Evolutionary conservation across 2,113 vertebrate genomes (phyloP).

Genomic region (Nicator chloris): DNA sequence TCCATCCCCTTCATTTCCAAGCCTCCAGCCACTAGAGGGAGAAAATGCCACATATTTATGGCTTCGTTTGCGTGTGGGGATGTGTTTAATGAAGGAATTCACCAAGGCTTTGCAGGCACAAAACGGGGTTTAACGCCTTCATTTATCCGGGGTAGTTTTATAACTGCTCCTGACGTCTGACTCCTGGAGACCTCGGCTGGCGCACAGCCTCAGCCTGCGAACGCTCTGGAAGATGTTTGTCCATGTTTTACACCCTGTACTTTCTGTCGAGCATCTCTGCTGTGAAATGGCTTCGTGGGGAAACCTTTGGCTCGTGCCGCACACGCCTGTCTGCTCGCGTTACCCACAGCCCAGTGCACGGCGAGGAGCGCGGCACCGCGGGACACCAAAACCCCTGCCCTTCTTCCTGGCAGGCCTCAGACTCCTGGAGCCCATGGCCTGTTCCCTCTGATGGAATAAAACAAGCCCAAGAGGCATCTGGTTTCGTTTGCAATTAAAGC

Average conservation of each 20-base stretch:
- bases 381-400: background rate
- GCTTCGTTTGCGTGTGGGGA: background rate
- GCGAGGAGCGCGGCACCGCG: background rate
- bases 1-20: background rate
- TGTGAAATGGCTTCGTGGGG: background rate
- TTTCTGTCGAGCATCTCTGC: background rate
- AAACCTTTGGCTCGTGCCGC: background rate
- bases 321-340: background rate
- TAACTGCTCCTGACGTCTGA: background rate
- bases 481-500: background rate
- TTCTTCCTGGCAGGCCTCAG: background rate
- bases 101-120: background rate
- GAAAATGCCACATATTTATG: constrained; percentile 17
- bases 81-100: background rate
- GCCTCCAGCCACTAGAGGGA: constrained; percentile 57
- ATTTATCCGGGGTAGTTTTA: background rate
- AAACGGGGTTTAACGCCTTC: background rate
- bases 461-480: background rate
- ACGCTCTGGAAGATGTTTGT: background rate
- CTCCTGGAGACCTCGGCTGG: background rate
- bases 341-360: background rate
- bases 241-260: background rate
- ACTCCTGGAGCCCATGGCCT: background rate
- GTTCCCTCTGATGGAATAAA: background rate
- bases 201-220: background rate